Percentiles rank a stretch among this genome's conserved stretches.
Conservation (phyloP, 2,797 vertebrate species). For the Hypotaenidia philippensis region DNA sequence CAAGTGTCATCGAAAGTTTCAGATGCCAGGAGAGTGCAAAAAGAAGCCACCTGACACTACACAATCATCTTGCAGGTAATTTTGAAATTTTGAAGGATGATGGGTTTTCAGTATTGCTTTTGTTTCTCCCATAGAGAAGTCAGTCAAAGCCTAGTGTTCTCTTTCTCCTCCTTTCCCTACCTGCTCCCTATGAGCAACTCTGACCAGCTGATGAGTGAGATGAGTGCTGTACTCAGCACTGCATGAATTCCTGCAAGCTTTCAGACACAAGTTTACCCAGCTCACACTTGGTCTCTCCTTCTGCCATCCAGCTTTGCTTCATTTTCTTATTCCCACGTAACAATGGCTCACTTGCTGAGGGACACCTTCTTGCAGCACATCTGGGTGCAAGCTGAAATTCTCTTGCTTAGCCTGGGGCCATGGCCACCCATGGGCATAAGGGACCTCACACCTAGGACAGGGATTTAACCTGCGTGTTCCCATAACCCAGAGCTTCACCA, state of each 20-base stretch:
- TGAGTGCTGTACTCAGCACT: background rate
- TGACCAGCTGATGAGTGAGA: rapidly evolving
- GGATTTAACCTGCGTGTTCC: background rate
- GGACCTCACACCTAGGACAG: background rate
- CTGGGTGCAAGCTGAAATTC: background rate
- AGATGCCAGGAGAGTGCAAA: background rate
- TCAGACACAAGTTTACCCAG: background rate
- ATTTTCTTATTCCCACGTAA: background rate
- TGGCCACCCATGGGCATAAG: background rate
- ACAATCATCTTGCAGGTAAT: background rate
- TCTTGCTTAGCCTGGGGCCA: background rate
- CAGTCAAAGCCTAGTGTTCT: background rate
- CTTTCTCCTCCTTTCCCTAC: background rate
- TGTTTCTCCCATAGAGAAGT: background rate
- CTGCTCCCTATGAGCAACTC: background rate
- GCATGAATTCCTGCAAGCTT: background rate
- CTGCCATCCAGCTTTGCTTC: background rate
- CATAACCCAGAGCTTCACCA: background rate
- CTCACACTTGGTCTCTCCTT: background rate
- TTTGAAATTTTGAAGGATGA: background rate
- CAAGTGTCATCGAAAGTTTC: background rate
- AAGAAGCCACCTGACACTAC: background rate
- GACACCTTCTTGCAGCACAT: background rate
- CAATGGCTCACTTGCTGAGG: background rate
- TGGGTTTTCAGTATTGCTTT: background rate